A percentile compares a stretch with the other conserved stretches of the same genome.
Evolutionary conservation across 2,888 invertebrate species (phyloP).

Genomic region (Conistra vaccinii): DNA sequence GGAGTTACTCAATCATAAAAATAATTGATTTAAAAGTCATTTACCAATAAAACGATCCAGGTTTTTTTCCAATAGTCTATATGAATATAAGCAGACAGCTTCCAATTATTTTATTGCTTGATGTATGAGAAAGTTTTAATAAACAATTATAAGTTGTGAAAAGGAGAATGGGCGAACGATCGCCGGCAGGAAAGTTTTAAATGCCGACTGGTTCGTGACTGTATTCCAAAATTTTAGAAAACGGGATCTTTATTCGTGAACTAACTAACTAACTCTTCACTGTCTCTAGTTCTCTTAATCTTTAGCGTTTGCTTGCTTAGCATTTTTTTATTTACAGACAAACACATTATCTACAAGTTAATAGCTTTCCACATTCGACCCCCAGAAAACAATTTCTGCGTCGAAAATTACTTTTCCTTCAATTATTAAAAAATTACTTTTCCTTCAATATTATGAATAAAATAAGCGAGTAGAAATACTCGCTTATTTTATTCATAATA

Average conservation of each 20-base stretch:
- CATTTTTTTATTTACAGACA: constrained; percentile 7
- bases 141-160: constrained; percentile 56
- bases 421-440: constrained; percentile 34
- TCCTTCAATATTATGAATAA: not conserved
- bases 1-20: not conserved
- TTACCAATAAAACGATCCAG: not conserved
- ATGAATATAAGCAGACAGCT: constrained; percentile 4
- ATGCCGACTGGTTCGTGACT: constrained; percentile 21
- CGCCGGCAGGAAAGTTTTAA: constrained; percentile 47
- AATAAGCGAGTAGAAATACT: too few relatives aligned
- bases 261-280: too few relatives aligned
- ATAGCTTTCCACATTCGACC: constrained; percentile 7
- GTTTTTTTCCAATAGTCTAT: not conserved
- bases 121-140: constrained; percentile 54
- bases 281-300: not conserved
- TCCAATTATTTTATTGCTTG: constrained; percentile 38
- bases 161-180: constrained; percentile 30
- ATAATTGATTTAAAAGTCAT: constrained; percentile 13
- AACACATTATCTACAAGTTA: not conserved
- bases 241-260: not conserved
- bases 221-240: constrained; percentile 23
- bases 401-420: constrained; percentile 27
- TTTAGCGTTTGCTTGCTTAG: not conserved
- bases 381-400: not conserved
- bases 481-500: constrained; percentile 5